Percentiles rank a stretch among this genome's conserved stretches.
These are phyloP conservation scores for Apodemia duryi DNA, from an alignment of 2,888 invertebrate genomes.

Conservation along the genomic window DNA sequence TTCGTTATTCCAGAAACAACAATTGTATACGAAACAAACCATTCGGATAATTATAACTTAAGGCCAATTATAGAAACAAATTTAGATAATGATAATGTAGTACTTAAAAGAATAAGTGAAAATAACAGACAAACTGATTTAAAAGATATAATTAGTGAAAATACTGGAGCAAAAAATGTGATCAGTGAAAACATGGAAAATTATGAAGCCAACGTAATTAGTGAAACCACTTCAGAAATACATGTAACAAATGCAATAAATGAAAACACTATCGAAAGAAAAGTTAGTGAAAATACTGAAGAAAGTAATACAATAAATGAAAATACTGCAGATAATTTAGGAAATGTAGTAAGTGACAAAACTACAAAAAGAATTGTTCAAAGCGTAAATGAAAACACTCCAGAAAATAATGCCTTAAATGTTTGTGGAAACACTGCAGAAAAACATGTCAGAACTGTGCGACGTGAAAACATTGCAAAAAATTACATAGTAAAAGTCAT, in stretches of 20 bases:
- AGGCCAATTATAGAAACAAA: not conserved
- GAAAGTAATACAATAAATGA: not conserved
- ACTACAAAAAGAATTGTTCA: not conserved
- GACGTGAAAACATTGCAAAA: not conserved
- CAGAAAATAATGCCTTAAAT: too few relatives aligned
- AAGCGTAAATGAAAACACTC: not conserved
- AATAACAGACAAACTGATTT: not conserved
- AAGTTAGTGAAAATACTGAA: not conserved
- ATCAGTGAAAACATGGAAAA: not conserved
- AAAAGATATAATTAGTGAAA: not conserved
- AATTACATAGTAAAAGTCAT: too few relatives aligned
- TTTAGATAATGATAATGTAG: not conserved
- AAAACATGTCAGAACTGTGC: not conserved
- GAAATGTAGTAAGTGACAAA: not conserved
- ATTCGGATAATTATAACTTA: not conserved
- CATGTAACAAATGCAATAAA: not conserved
- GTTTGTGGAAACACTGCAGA: slow-evolving; percentile 3
- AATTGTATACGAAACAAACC: too few relatives aligned
- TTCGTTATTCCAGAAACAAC: too few relatives aligned
- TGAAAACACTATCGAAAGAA: not conserved
- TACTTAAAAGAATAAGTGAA: not conserved
- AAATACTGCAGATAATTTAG: not conserved
- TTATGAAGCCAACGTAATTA: not conserved
- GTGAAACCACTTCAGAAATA: not conserved
- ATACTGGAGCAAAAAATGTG: not conserved